Conservation (phyloP, 2,888 invertebrate species). For the Mellilla xanthometata region DNA sequence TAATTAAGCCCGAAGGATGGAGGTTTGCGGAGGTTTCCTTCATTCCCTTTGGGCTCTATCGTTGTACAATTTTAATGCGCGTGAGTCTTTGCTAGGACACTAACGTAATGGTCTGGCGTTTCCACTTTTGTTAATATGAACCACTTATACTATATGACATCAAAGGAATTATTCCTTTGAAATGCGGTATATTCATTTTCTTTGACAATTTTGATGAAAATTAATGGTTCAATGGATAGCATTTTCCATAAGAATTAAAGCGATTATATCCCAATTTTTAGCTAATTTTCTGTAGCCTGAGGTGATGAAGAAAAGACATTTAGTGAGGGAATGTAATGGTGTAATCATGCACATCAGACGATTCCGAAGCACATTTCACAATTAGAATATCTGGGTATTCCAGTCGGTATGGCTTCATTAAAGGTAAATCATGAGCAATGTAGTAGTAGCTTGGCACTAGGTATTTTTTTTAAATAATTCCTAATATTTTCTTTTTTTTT, state of each 20-base stretch:
- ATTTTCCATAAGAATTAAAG: neutral
- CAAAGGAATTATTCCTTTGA: constrained; percentile 1
- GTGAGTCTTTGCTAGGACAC: constrained; percentile 19
- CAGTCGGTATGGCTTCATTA: neutral
- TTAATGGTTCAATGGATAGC: neutral
- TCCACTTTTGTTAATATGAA: constrained; percentile 12
- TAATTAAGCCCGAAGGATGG: constrained; percentile 70
- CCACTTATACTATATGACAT: constrained; percentile 9
- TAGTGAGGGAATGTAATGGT: constrained; percentile 1
- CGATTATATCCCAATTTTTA: neutral
- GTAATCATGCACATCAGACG: neutral
- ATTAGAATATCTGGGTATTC: neutral
- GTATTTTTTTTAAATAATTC: neutral
- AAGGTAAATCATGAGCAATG: neutral
- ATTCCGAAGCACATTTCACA: neutral
- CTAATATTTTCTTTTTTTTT: too few relatives aligned
- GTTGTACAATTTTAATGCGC: constrained; percentile 42
- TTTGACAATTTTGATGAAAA: neutral
- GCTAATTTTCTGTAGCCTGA: constrained; percentile 16
- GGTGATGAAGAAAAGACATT: constrained; percentile 12
- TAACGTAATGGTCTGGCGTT: constrained; percentile 8
- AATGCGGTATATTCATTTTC: neutral
- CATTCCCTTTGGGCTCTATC: constrained; percentile 54
- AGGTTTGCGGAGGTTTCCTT: constrained; percentile 48
- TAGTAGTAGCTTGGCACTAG: too few relatives aligned